Percentiles rank a stretch among this genome's conserved stretches.
Evolutionary conservation across 1,140 invertebrate genomes (phyloP).

Genomic region (Diachasma alloeum): DNA sequence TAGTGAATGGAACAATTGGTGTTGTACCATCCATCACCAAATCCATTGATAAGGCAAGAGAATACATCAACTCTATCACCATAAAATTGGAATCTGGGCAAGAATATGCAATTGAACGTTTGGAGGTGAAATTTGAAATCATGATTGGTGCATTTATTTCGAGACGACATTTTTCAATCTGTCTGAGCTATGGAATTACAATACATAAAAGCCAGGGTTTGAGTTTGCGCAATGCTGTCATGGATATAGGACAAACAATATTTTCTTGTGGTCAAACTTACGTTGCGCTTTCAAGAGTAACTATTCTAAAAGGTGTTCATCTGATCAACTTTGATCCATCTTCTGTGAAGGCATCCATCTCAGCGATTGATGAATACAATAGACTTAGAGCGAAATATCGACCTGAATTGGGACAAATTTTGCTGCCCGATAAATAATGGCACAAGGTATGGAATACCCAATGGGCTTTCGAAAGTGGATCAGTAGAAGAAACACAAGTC

Average conservation of each 20-base stretch:
- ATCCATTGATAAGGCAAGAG: background rate
- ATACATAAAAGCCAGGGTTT: conserved; percentile 58
- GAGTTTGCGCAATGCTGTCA: conserved; percentile 46
- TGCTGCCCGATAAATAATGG: background rate
- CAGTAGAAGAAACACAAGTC: background rate
- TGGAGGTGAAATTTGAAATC: conserved; percentile 30
- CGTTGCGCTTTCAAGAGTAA: conserved; percentile 54
- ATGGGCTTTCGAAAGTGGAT: background rate
- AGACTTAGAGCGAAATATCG: background rate
- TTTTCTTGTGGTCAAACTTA: conserved; percentile 52
- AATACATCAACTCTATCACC: conserved; percentile 8
- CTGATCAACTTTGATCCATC: conserved; percentile 31
- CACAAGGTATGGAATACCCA: background rate
- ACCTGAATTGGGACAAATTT: background rate
- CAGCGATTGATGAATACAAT: background rate
- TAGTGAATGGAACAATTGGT: conserved; percentile 45
- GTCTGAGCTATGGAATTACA: conserved; percentile 52
- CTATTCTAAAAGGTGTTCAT: conserved; percentile 38
- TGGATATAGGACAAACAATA: conserved; percentile 46
- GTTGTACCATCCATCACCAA: conserved; percentile 32
- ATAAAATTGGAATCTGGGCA: conserved; percentile 15
- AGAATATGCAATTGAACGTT: conserved; percentile 18
- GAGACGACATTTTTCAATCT: conserved; percentile 55
- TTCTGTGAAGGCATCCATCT: conserved; percentile 7
- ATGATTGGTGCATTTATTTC: conserved; percentile 44